Evolutionary conservation across 2,113 vertebrate genomes (phyloP), one percentile per base, ranked within the genome.

Genomic region (Notothenia rossii): DNA sequence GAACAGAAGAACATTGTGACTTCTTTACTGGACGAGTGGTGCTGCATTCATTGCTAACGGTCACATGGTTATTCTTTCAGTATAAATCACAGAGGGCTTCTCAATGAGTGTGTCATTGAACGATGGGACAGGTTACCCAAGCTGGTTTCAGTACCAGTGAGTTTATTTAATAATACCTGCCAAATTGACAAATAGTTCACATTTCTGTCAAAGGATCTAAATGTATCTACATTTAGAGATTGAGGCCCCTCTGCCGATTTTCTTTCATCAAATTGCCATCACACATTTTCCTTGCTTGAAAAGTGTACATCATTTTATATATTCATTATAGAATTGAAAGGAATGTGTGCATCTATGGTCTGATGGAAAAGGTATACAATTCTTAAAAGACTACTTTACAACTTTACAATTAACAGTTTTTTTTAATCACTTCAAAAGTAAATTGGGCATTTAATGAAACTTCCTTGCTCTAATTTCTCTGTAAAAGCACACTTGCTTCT

Each of bases 151-250:
- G 29, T 55, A 18, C 36, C 36, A 33, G 7, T 22, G 51, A 83
- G 36, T 43, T 72, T 58, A 68, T 77, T 33, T 72, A 58, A 53
- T 20, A 54, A 20, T 20, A 45, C 10, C n/a, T 40, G 40, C 45
- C 60, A 54, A 40, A 53, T 53, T 5, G 43, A 59, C 46, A 54
- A 33, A 61, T 51, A 14, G 15, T 36, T 77, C 53, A 62, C 45
- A 60, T 55, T 59, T 59, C 45, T 78, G 59, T 62, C 2, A 71
- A 58, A 77, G 20, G 75, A 75, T 76, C 20, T 53, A 25, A 55
- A 72, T 5, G 6, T 20, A 18, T 70, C 18, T 66, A 3, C 13
- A 22, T 65, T 15, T 25, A 14, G 17, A 60, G 11, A 17, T 66
- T 45, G 33, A 51, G 12, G 7, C 29, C 3, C 5, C 5, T 59